A percentile compares a stretch with the other conserved stretches of the same genome.
Conservation (phyloP, 1,140 invertebrate genomes). For the Littorina saxatilis region DNA sequence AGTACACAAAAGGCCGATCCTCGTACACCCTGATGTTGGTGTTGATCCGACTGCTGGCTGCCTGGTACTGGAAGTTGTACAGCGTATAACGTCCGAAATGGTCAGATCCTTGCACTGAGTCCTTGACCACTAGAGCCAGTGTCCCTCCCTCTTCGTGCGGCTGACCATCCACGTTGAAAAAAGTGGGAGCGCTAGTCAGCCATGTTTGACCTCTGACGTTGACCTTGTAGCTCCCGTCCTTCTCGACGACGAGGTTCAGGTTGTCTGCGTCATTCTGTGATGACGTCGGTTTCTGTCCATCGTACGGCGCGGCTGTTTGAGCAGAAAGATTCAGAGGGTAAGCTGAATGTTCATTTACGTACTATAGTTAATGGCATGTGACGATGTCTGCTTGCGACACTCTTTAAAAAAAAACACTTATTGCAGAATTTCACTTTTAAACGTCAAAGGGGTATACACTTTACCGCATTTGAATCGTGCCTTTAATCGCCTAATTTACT, state of each 20-base stretch:
- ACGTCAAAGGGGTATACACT: too few relatives aligned
- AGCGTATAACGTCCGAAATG: slow-evolving; percentile 40
- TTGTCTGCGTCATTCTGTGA: neutral
- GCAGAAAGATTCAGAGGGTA: too few relatives aligned
- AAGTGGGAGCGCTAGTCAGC: slow-evolving; percentile 48
- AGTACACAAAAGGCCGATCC: neutral
- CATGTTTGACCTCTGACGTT: slow-evolving; percentile 41
- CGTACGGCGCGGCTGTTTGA: too few relatives aligned
- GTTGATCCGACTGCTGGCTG: slow-evolving; percentile 15
- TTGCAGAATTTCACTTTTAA: too few relatives aligned
- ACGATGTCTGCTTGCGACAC: too few relatives aligned
- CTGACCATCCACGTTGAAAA: slow-evolving; percentile 48
- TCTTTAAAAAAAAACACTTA: too few relatives aligned
- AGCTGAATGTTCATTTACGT: too few relatives aligned
- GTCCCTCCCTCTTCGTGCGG: slow-evolving; percentile 32
- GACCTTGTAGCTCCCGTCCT: slow-evolving; percentile 44
- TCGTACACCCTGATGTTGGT: slow-evolving; percentile 40
- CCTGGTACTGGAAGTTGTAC: slow-evolving; percentile 26
- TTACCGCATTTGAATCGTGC: too few relatives aligned
- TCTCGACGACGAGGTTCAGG: neutral
- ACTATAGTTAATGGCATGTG: too few relatives aligned
- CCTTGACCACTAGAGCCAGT: slow-evolving; percentile 27
- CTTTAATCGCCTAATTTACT: too few relatives aligned
- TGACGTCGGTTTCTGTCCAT: too few relatives aligned
- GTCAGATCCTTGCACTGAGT: slow-evolving; percentile 31